Evolutionary conservation across 1,140 invertebrate species (phyloP), one percentile per base, ranked within the genome.

Genomic region (Penaeus japonicus): DNA sequence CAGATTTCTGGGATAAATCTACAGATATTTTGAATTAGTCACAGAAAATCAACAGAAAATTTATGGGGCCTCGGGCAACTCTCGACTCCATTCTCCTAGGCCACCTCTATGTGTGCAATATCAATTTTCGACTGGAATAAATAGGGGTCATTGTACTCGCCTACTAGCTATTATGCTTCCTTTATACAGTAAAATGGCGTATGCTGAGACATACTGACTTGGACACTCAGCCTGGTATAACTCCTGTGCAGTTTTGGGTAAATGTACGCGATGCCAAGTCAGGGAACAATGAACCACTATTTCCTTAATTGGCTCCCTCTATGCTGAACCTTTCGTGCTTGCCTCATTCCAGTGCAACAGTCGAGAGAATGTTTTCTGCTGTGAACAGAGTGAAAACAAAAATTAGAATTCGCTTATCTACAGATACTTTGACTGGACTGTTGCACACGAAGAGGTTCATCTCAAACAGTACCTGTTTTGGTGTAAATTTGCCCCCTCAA

Each of bases 301-400:
- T 80, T 80, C 78, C 78, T 80, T 35, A 80, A 18, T 35, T 80
- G 30, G 30, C 78, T 53, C 17, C 17, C 10, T 35, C 17, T 10
- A 80, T 80, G 78, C 24, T 80, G 47, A 80, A 80, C 47, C 30
- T 75, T 17, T 75, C 30, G 73, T 75, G 73, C 27, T 27, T 75
- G 17, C 73, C 73, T 20, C 73, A 80, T 24, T 80, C 78, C 35
- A 80, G 35, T 80, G 78, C 78, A 35, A 24, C 78, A 10, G 78
- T 80, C 15, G 78, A 80, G 78, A 80, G 78, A 75, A 27, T 78
- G 10, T 78, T 78, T 78, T 10, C 75, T 32, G 30, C 22, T 30
- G 35, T 78, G 10, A 78, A 78, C 35, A 78, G 75, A 39, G 47
- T 78, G 75, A 78, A 78, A 78, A 78, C 73, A 27, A 78, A 78